These are phyloP conservation scores for Euleptes europaea DNA, from an alignment of 2,113 vertebrate genomes.

Conservation along the genomic window DNA sequence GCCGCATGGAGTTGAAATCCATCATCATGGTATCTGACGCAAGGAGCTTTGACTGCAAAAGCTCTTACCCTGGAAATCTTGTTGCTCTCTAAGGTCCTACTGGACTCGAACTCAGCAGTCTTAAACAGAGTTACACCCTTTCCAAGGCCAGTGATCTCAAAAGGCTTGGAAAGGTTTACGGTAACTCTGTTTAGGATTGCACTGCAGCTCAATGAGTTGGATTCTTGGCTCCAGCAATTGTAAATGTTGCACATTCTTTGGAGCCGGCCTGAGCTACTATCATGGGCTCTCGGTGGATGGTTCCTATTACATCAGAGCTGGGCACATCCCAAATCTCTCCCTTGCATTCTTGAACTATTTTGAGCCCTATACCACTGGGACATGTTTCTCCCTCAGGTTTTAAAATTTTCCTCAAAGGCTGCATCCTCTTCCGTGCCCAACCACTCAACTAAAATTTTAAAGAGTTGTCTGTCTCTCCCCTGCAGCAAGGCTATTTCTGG, in stretches of 20 bases:
- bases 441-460: neutral
- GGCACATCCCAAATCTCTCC: neutral
- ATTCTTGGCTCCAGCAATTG: neutral
- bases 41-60: no score
- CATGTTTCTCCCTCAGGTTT: neutral
- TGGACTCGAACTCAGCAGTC: no score
- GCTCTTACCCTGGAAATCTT: no score
- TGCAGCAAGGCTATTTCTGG: neutral
- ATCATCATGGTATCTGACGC: no score
- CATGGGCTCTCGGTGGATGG: neutral
- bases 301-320: neutral
- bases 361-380: neutral
- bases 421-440: neutral
- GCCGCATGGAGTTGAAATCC: no score
- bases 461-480: neutral
- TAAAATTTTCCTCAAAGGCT: neutral
- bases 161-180: no score
- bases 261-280: neutral
- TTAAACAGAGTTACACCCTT: no score
- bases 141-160: no score
- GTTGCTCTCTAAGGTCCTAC: no score
- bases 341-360: neutral
- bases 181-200: no score
- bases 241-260: no score
- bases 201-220: no score